Conservation (phyloP, 2,113 vertebrate species). For the Ciconia stormi region DNA sequence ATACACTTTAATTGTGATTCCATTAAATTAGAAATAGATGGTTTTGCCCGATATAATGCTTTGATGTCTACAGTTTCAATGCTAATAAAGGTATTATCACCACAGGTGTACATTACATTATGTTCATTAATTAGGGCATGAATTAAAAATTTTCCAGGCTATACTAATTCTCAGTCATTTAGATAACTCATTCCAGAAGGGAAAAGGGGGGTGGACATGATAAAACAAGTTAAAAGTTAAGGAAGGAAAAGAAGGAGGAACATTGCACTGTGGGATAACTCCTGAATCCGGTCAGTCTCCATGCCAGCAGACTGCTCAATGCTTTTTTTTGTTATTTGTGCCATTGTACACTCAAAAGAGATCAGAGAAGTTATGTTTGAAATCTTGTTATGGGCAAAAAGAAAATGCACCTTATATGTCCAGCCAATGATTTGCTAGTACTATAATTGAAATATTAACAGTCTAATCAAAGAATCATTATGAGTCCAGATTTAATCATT, state of each 20-base stretch:
- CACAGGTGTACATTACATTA: constrained; percentile 68
- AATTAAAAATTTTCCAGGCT: constrained; percentile 65
- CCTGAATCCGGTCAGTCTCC: neutral
- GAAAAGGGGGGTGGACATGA: neutral
- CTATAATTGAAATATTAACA: neutral
- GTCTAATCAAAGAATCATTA: neutral
- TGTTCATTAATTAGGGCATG: constrained; percentile 64
- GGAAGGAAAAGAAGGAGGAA: neutral
- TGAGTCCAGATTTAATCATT: neutral
- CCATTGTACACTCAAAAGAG: neutral
- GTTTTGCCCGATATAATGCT: constrained; percentile 62
- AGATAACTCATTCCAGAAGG: constrained; percentile 20
- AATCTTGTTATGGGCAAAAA: neutral
- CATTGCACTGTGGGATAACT: neutral
- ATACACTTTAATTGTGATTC: constrained; percentile 68
- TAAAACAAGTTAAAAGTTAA: neutral
- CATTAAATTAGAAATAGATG: constrained; percentile 70
- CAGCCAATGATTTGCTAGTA: neutral
- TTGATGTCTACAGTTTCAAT: constrained; percentile 69
- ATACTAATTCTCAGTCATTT: constrained; percentile 46
- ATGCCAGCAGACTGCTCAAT: neutral
- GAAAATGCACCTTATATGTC: neutral
- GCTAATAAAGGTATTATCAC: constrained; percentile 70
- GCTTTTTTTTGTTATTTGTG: neutral
- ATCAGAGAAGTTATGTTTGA: neutral